These are phyloP conservation scores for Ophiothrix spiculata DNA, from an alignment of 35 echinoderm and acorn worm species.

Conservation along the genomic window DNA sequence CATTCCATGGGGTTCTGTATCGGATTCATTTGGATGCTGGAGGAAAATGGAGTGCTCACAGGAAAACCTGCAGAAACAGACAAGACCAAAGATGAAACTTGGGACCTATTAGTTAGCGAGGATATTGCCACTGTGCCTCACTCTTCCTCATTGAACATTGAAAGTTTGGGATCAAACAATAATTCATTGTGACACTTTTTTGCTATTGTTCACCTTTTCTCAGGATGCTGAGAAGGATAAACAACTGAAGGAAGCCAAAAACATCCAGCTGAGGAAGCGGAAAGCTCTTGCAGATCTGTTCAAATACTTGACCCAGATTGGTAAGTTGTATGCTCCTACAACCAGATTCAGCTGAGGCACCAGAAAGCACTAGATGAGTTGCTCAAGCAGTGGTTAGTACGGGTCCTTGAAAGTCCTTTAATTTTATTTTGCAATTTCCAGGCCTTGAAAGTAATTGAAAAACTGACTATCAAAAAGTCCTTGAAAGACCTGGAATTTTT, in stretches of 20 bases:
- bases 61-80: neutral
- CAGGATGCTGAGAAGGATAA: constrained; percentile 96
- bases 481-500: too few relatives aligned
- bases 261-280: constrained; percentile 87
- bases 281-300: constrained; percentile 92
- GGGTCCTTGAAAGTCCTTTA: too few relatives aligned
- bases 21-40: too few relatives aligned
- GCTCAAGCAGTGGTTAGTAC: too few relatives aligned
- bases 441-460: too few relatives aligned
- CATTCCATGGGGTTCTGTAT: neutral
- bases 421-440: too few relatives aligned
- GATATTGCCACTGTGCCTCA: neutral
- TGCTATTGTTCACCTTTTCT: constrained; percentile 18
- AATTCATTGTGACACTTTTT: neutral
- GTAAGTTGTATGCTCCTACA: constrained; percentile 52
- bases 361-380: too few relatives aligned
- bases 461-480: too few relatives aligned
- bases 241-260: constrained; percentile 77
- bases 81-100: neutral
- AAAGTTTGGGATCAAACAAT: neutral
- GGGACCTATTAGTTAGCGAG: neutral
- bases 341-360: too few relatives aligned
- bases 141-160: neutral
- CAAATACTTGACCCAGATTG: constrained; percentile 62
- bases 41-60: neutral